phyloP scores from a whole-genome alignment of 2,797 vertebrate species.

The Protonibea diacanthus region DNA sequence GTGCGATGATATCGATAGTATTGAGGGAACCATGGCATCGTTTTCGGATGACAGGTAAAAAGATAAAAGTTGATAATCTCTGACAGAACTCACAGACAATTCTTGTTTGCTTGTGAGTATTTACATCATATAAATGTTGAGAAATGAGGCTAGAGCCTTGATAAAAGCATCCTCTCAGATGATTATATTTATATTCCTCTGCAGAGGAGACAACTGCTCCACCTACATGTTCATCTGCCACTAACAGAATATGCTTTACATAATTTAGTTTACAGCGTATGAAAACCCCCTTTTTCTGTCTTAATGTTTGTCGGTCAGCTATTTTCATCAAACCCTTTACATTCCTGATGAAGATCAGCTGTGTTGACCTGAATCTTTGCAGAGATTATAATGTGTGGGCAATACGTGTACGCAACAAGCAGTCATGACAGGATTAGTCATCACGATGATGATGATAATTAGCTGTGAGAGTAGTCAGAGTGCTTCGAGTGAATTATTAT shows the following conservation, averaged over 20 bases:
- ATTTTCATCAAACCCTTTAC: not conserved
- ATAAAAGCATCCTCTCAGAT: not conserved
- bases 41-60: not conserved
- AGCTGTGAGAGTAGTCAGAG: no score
- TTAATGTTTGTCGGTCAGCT: not conserved
- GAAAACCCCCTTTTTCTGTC: no score
- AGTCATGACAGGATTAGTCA: not conserved
- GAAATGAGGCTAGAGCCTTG: not conserved
- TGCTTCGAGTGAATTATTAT: not conserved
- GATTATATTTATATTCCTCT: no score
- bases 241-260: not conserved
- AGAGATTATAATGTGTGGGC: not conserved
- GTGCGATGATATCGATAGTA: not conserved
- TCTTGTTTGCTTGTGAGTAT: not conserved
- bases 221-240: not conserved
- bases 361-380: not conserved
- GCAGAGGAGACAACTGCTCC: not conserved
- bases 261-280: not conserved
- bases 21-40: no score
- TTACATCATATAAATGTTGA: not conserved
- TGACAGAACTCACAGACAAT: not conserved
- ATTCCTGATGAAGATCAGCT: not conserved
- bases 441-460: not conserved
- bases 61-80: not conserved
- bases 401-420: not conserved